Evolutionary conservation across 2,888 invertebrate species (phyloP), one percentile per base, ranked within the genome.

Genomic region (Noctua fimbriata): DNA sequence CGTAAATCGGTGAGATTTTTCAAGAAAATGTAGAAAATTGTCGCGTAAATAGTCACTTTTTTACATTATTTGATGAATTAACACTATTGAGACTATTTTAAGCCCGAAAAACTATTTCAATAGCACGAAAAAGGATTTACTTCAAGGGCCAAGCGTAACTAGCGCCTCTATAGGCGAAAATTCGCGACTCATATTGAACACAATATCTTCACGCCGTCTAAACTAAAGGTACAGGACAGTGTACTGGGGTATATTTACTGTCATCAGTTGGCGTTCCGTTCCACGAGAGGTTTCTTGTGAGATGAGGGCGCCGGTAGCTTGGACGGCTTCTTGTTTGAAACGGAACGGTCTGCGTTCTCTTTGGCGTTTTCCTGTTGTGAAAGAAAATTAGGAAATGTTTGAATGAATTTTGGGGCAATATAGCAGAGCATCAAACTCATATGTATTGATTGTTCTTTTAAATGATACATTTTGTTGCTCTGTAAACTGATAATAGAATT

Each of bases 221-320:
- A 58, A 73, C 41, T 78, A 21, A 69, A 73, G 80, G 75, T 80
- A 83, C 72, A 55, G n/a, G 55, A 52, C 84, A 78, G 58, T 82
- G 69, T 55, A 55, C 58, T 60, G 60, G 0, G 70, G 63, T 76
- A 77, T 81, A 63, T 71, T 71, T 10, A 71, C 66, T 69, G 73
- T 49, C 69, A 85, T 92, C 91, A 92, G 84, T 93, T 91, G 32
- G 79, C 84, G 86, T 94, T 94, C 5, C 94, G 88, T 81, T 94
- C 93, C 7, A 90, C 83, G 60, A 97, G 93, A 0, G 96, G 95
- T 79, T 95, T 96, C 90, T 96, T 97, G 79, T 78, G 89, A 0
- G 94, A 93, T 1, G 92, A 69, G 0, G 95, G 96, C 55, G 95
- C 95, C 49, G 94, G 96, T 21, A 97, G 91, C 63, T 94, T 95